phyloP scores from a whole-genome alignment of 2,888 invertebrate genomes.

The Andrena bucephala region DNA sequence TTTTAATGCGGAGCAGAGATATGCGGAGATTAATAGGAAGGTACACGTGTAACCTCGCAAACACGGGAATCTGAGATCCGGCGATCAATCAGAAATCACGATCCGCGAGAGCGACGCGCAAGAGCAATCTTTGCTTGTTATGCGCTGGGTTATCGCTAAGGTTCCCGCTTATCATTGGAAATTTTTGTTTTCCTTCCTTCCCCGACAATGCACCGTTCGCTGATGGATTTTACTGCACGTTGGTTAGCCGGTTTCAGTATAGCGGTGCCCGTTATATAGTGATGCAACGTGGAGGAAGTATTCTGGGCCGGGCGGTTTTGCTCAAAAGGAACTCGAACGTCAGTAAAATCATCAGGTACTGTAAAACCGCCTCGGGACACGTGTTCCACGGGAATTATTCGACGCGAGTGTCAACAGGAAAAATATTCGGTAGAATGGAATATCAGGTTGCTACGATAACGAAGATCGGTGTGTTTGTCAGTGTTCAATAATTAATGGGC shows the following conservation, averaged over 20 bases:
- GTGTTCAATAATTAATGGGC: not conserved
- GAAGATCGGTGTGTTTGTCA: not conserved
- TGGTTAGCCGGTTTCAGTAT: conserved; percentile 55
- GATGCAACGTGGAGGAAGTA: conserved; percentile 80
- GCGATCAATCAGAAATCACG: conserved; percentile 23
- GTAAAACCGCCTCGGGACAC: conserved; percentile 1
- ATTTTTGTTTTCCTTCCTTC: conserved; percentile 63
- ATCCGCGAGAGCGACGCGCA: conserved; percentile 3
- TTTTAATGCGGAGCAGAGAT: not conserved
- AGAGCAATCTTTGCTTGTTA: conserved; percentile 31
- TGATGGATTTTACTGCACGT: conserved; percentile 33
- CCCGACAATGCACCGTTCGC: conserved; percentile 57
- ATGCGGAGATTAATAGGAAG: not conserved
- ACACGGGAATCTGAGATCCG: conserved; percentile 11
- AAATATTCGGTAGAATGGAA: conserved; percentile 18
- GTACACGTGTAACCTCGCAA: not conserved
- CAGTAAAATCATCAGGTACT: conserved; percentile 79
- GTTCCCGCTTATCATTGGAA: conserved; percentile 71
- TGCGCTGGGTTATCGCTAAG: conserved; percentile 72
- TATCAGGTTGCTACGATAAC: not conserved
- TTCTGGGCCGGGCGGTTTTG: conserved; percentile 76
- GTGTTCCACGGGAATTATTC: conserved; percentile 5
- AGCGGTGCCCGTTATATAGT: conserved; percentile 66
- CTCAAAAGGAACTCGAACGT: conserved; percentile 74
- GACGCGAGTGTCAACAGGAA: not conserved